A percentile compares a stretch with the other conserved stretches of the same genome.
Conservation (phyloP, 1,140 invertebrate genomes). For the Pseudomyrmex dendroicus region DNA sequence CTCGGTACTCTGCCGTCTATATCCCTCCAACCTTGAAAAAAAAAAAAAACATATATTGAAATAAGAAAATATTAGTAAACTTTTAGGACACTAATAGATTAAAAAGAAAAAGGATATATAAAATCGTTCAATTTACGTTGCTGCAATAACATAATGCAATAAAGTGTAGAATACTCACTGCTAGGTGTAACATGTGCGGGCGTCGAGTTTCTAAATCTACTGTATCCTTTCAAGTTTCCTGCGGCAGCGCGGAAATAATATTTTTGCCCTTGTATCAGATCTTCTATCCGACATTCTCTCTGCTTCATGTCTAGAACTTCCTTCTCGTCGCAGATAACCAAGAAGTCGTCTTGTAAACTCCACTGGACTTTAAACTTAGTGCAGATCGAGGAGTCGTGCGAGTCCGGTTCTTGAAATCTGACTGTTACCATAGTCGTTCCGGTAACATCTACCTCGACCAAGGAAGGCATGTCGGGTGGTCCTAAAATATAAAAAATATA, state of each 20-base stretch:
- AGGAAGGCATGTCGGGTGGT: slow-evolving; percentile 91
- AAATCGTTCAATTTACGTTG: neutral
- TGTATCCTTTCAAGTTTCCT: slow-evolving; percentile 96
- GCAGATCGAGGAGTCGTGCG: slow-evolving; percentile 89
- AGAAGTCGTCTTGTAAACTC: slow-evolving; percentile 93
- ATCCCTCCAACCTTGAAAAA: slow-evolving; percentile 90
- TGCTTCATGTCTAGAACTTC: slow-evolving; percentile 91
- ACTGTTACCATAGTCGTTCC: slow-evolving; percentile 91
- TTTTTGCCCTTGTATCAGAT: slow-evolving; percentile 91
- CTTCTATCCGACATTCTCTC: slow-evolving; percentile 86
- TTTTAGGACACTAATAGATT: neutral
- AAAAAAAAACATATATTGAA: slow-evolving; percentile 21
- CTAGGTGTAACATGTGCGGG: slow-evolving; percentile 94
- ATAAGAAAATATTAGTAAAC: neutral
- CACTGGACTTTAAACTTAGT: slow-evolving; percentile 97
- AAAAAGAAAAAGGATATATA: too few species aligned
- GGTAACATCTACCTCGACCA: slow-evolving; percentile 93
- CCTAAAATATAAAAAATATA: slow-evolving; percentile 82
- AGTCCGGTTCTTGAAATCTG: slow-evolving; percentile 89
- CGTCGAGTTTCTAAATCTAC: slow-evolving; percentile 90
- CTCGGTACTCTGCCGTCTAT: slow-evolving; percentile 89
- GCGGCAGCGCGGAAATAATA: slow-evolving; percentile 95
- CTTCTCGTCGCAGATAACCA: slow-evolving; percentile 90
- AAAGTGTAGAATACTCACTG: slow-evolving; percentile 87
- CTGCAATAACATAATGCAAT: neutral